Evolutionary conservation across 2,888 invertebrate genomes (phyloP).

Genomic region (Hirtodrosophila histrioides): DNA sequence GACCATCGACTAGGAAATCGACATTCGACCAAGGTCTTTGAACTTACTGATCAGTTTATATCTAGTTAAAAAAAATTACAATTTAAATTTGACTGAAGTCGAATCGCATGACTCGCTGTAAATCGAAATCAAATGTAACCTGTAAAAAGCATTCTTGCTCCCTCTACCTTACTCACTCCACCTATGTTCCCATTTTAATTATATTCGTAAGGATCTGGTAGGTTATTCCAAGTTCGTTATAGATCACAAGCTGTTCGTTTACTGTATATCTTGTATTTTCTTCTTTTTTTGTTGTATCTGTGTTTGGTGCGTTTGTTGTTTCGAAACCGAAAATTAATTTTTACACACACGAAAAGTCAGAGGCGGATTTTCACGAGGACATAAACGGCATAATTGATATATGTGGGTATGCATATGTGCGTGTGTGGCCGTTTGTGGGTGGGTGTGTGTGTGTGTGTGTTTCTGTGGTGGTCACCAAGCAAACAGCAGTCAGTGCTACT

Average conservation of each 20-base stretch:
- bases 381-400: slow-evolving; percentile 79
- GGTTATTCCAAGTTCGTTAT: slow-evolving; percentile 23
- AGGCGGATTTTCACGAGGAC: slow-evolving; percentile 26
- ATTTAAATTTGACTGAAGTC: too few species aligned
- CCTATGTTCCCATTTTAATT: too few species aligned
- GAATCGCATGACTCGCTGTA: too few species aligned
- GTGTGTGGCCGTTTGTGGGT: slow-evolving; percentile 1
- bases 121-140: too few species aligned
- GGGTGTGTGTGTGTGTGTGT: slow-evolving; percentile 7
- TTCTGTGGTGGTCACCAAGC: slow-evolving; percentile 20
- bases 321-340: slow-evolving; percentile 66
- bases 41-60: too few species aligned
- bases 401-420: slow-evolving; percentile 15
- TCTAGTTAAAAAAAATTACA: too few species aligned
- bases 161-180: too few species aligned
- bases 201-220: too few species aligned
- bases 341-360: slow-evolving; percentile 36
- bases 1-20: too few species aligned
- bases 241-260: background rate
- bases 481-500: slow-evolving; percentile 15
- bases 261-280: background rate
- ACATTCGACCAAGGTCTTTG: too few species aligned
- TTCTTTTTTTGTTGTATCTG: slow-evolving; percentile 7
- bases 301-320: slow-evolving; percentile 13
- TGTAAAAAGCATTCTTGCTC: too few species aligned